Percentiles rank a stretch among this genome's conserved stretches.
These are phyloP conservation scores for Apis laboriosa DNA, from an alignment of 1,140 invertebrate genomes.

Conservation along the genomic window DNA sequence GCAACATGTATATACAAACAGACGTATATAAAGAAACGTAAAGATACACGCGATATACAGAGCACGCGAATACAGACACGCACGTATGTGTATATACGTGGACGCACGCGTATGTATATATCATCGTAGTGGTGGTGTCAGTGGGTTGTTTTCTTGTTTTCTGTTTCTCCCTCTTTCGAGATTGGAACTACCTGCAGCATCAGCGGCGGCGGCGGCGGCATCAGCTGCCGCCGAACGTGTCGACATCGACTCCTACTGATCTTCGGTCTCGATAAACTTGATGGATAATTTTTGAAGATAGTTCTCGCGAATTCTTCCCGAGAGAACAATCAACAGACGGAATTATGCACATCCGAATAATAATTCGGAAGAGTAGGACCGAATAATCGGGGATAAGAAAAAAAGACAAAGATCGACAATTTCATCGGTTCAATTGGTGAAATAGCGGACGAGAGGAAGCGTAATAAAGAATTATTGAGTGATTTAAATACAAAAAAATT, in stretches of 20 bases:
- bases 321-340: background rate
- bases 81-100: conserved; percentile 7
- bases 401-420: background rate
- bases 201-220: conserved; percentile 52
- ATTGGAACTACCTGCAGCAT: conserved; percentile 52
- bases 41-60: background rate
- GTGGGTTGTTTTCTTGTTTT: conserved; percentile 54
- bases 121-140: conserved; percentile 52
- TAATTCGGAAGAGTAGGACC: background rate
- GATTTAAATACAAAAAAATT: background rate
- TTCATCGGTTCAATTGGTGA: background rate
- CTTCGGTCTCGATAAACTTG: background rate
- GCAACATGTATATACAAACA: background rate
- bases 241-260: conserved; percentile 21
- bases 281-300: background rate
- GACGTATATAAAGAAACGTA: background rate
- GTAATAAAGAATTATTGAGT: background rate
- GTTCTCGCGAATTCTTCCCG: background rate
- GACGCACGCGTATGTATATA: conserved; percentile 48
- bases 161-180: conserved; percentile 32
- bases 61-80: background rate
- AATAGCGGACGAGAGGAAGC: background rate
- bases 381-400: background rate
- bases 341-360: background rate
- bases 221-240: conserved; percentile 59